These are phyloP conservation scores for Oikopleura vanhoeffeni DNA, from an alignment of 23 tunicate species.

Conservation along the genomic window DNA sequence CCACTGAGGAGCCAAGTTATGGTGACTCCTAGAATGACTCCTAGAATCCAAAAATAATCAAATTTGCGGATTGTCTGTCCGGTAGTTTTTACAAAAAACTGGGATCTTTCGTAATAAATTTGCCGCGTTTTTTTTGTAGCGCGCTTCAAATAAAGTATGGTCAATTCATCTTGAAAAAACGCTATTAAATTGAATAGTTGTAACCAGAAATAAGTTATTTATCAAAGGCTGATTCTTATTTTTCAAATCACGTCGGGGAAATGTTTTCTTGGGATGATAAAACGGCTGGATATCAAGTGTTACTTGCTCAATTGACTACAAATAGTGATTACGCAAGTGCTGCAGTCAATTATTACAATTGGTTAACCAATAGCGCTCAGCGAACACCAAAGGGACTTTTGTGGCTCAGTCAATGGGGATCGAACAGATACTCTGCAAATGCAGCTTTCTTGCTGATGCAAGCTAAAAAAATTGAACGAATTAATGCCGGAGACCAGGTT, in stretches of 20 bases:
- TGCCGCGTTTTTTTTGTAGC: too few species aligned
- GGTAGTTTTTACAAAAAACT: too few species aligned
- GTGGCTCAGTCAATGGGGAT: not conserved
- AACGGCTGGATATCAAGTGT: not conserved
- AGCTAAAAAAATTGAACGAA: too few species aligned
- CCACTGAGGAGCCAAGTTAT: too few species aligned
- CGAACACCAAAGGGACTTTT: not conserved
- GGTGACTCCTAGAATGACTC: too few species aligned
- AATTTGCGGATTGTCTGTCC: too few species aligned
- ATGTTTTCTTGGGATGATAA: slow-evolving; percentile 4
- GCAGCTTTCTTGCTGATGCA: not conserved
- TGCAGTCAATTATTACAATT: not conserved
- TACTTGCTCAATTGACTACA: not conserved
- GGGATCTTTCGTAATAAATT: too few species aligned
- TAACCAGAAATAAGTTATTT: slow-evolving; percentile 25
- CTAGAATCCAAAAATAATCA: too few species aligned
- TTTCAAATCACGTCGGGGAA: not conserved
- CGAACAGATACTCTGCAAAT: not conserved
- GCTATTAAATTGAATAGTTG: slow-evolving; percentile 41
- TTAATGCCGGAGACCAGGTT: too few species aligned
- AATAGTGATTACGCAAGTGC: not conserved
- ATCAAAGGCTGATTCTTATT: not conserved
- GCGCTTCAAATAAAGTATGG: too few species aligned
- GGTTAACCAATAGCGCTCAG: not conserved
- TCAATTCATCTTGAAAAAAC: too few species aligned